A percentile compares a stretch with the other conserved stretches of the same genome.
Conservation (phyloP, 2,797 vertebrate species). For the Xenentodon cancila region DNA sequence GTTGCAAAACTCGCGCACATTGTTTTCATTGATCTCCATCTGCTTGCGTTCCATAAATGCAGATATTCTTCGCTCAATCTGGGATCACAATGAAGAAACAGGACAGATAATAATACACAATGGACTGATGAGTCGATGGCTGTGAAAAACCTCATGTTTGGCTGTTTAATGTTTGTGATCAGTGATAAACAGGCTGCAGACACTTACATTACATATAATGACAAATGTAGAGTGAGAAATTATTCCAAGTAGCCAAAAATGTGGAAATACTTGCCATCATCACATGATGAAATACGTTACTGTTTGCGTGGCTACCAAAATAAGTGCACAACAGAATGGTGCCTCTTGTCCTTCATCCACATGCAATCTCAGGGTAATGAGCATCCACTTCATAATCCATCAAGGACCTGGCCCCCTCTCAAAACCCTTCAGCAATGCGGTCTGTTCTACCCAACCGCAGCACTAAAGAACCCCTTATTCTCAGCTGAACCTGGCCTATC, state of each 20-base stretch:
- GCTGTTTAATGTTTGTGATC: constrained; percentile 63
- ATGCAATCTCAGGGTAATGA: constrained; percentile 88
- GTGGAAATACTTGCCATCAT: constrained; percentile 64
- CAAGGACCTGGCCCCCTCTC: constrained; percentile 84
- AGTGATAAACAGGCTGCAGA: constrained; percentile 13
- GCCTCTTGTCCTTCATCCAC: constrained; percentile 84
- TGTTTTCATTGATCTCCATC: constrained; percentile 99
- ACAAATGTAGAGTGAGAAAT: constrained; percentile 46
- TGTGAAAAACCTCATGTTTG: constrained; percentile 65
- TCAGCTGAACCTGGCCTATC: constrained; percentile 73
- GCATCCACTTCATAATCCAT: constrained; percentile 87
- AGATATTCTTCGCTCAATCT: constrained; percentile 99
- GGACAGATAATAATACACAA: constrained; percentile 60
- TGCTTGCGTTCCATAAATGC: constrained; percentile 99
- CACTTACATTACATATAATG: constrained; percentile 51
- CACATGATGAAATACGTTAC: constrained; percentile 73
- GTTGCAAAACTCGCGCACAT: constrained; percentile 99
- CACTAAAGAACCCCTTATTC: constrained; percentile 77
- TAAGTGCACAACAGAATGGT: constrained; percentile 84
- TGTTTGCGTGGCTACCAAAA: constrained; percentile 82
- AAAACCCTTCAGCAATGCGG: constrained; percentile 81
- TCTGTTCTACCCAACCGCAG: constrained; percentile 75
- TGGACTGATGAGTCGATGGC: constrained; percentile 71
- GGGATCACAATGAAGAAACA: constrained; percentile 65
- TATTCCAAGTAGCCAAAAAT: constrained; percentile 72